A percentile compares a stretch with the other conserved stretches of the same genome.
These are phyloP conservation scores for Isaurus tuberculatus DNA, from an alignment of 92 coral and sea anemone genomes.

Conservation along the genomic window DNA sequence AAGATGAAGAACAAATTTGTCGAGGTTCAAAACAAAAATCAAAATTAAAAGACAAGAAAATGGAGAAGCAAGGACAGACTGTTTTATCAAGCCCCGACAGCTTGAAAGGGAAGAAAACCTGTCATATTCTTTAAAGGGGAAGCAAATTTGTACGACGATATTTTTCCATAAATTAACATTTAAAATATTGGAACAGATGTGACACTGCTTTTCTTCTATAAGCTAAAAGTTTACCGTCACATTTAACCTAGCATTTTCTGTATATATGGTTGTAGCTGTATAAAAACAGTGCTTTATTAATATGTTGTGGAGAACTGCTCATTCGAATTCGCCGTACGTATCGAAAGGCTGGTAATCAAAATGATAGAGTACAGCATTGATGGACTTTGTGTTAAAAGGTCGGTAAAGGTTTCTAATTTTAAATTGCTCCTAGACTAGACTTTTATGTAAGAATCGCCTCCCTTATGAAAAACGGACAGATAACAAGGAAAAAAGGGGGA, in stretches of 20 bases:
- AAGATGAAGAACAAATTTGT: background rate
- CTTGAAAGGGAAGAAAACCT: slow-evolving; percentile 15
- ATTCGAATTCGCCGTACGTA: background rate
- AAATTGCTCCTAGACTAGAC: background rate
- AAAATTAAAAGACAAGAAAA: background rate
- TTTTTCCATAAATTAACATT: background rate
- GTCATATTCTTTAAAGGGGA: slow-evolving; percentile 19
- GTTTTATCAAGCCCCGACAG: background rate
- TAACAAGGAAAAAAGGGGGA: too few relatives aligned
- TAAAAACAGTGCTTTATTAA: background rate
- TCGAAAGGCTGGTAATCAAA: background rate
- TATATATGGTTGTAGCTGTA: background rate
- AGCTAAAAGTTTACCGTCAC: too few relatives aligned
- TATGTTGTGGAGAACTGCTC: background rate
- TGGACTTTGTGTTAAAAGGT: background rate
- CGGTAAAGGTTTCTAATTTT: background rate
- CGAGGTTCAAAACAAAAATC: slow-evolving; percentile 9
- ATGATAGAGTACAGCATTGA: background rate
- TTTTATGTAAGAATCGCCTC: too few relatives aligned
- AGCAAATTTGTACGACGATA: background rate
- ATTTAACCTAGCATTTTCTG: background rate
- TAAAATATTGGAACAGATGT: background rate
- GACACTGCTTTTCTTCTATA: background rate
- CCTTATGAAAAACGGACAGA: too few relatives aligned
- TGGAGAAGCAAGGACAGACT: background rate